phyloP scores from a whole-genome alignment of 2,888 invertebrate genomes.

The Polyommatus iphigenia region DNA sequence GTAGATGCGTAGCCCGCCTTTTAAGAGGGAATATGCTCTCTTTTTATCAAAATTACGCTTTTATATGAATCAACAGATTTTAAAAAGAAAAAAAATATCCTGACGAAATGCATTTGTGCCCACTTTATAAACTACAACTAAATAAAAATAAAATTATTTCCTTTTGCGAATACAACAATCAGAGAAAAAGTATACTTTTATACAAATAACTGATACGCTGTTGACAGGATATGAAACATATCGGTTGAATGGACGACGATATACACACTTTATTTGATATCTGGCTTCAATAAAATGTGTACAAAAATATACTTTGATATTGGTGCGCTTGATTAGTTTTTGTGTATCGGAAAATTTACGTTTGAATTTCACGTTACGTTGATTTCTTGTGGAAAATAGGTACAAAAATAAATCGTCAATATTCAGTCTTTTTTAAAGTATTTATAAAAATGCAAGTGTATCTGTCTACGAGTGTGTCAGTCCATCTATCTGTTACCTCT shows the following conservation, averaged over 20 bases:
- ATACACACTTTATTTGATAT: conserved; percentile 1
- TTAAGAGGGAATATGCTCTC: too few relatives aligned
- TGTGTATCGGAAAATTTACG: neutral
- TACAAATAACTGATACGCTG: neutral
- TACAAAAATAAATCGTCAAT: too few relatives aligned
- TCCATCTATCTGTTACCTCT: too few relatives aligned
- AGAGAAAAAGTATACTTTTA: neutral
- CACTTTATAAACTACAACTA: neutral
- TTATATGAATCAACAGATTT: too few relatives aligned
- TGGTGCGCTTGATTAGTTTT: neutral
- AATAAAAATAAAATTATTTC: neutral
- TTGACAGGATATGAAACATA: conserved; percentile 3
- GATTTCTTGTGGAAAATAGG: neutral
- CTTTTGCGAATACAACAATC: neutral
- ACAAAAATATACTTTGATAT: conserved; percentile 2
- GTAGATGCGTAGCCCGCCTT: too few relatives aligned
- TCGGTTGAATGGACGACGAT: neutral
- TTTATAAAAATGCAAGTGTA: too few relatives aligned
- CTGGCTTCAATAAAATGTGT: neutral
- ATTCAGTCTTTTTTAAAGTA: too few relatives aligned
- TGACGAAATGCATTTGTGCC: neutral
- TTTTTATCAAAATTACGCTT: too few relatives aligned
- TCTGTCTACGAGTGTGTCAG: too few relatives aligned
- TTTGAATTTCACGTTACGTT: neutral
- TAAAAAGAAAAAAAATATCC: neutral